A percentile compares a stretch with the other conserved stretches of the same genome.
These are phyloP conservation scores for Himalopsyche japonica DNA, from an alignment of 2,888 invertebrate species.

Conservation along the genomic window DNA sequence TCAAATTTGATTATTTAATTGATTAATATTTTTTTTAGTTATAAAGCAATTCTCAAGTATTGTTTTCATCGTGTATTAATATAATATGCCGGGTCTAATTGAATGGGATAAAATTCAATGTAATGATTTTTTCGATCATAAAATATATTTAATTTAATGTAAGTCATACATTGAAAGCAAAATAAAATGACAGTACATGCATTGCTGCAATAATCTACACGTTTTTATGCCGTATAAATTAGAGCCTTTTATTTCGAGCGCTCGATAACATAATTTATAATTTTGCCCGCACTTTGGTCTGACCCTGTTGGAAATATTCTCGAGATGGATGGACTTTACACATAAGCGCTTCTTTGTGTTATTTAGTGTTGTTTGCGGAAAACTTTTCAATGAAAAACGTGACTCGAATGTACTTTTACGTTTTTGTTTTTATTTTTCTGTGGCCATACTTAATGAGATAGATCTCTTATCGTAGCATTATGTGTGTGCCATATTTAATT, in stretches of 20 bases:
- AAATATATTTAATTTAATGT: too few species aligned
- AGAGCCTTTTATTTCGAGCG: neutral
- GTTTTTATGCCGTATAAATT: neutral
- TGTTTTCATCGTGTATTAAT: too few species aligned
- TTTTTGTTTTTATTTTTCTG: neutral
- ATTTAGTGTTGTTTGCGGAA: neutral
- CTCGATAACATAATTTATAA: neutral
- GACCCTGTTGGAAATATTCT: neutral
- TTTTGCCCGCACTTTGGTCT: neutral
- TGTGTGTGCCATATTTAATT: too few species aligned
- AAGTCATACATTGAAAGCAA: too few species aligned
- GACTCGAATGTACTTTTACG: neutral
- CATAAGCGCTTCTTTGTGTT: neutral
- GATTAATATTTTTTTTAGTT: too few species aligned
- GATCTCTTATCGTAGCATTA: neutral
- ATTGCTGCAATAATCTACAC: too few species aligned
- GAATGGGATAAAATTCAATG: too few species aligned
- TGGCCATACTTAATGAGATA: neutral
- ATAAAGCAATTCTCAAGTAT: too few species aligned
- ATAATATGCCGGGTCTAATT: too few species aligned
- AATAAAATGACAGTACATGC: too few species aligned
- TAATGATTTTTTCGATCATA: too few species aligned
- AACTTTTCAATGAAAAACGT: slow-evolving; percentile 17
- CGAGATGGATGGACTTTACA: neutral
- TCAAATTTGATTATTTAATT: too few species aligned